Conservation (phyloP, 2,888 invertebrate genomes). For the Napeogenes sylphis region DNA sequence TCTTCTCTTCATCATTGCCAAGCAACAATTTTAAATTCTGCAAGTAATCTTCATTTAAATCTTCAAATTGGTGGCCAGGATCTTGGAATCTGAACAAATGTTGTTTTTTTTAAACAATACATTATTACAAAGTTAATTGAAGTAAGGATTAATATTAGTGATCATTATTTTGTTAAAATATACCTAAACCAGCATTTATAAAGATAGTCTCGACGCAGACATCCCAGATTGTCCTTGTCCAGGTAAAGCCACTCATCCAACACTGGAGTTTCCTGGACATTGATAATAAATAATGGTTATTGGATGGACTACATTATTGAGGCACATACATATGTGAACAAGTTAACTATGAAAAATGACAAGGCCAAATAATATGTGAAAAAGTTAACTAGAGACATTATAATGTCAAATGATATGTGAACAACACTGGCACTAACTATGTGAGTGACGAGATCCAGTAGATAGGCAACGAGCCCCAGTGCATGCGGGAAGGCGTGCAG, state of each 20-base stretch:
- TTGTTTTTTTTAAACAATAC: too few species aligned
- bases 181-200: constrained; percentile 58
- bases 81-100: constrained; percentile 50
- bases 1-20: constrained; percentile 57
- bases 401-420: neutral
- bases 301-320: too few species aligned
- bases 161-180: neutral
- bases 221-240: constrained; percentile 49
- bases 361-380: neutral
- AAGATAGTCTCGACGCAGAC: constrained; percentile 52
- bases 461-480: constrained; percentile 74
- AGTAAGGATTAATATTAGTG: too few species aligned
- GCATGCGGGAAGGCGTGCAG: constrained; percentile 78
- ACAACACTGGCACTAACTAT: constrained; percentile 50
- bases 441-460: constrained; percentile 64
- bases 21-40: constrained; percentile 45
- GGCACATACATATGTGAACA: neutral
- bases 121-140: too few species aligned
- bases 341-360: neutral
- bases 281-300: neutral
- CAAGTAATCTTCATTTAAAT: constrained; percentile 54
- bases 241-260: constrained; percentile 51
- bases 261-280: constrained; percentile 52
- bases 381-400: neutral
- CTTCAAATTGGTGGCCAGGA: constrained; percentile 46